Conservation (phyloP, 2,888 invertebrate species). For the Drosophila mercatorum region DNA sequence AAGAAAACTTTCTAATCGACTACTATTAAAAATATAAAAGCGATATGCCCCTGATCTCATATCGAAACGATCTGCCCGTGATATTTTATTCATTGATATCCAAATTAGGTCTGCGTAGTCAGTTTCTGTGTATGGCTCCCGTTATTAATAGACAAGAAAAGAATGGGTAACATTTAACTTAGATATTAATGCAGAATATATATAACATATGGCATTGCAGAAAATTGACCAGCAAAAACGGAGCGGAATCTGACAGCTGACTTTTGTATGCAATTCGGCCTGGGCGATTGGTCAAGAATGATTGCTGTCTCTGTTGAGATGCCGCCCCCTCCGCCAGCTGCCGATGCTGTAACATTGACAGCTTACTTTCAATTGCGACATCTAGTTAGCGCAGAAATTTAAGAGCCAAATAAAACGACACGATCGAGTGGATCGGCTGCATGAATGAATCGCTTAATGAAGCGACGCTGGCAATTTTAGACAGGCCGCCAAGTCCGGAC, state of each 20-base stretch:
- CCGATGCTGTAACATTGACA: conserved; percentile 61
- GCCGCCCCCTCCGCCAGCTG: conserved; percentile 9
- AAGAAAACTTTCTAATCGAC: conserved; percentile 45
- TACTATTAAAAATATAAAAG: background rate
- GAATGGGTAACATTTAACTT: background rate
- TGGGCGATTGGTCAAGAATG: conserved; percentile 12
- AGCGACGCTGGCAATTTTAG: conserved; percentile 52
- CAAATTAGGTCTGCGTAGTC: background rate
- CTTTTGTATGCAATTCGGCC: background rate
- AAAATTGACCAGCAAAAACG: background rate
- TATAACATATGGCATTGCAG: background rate
- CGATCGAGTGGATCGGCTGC: conserved; percentile 62
- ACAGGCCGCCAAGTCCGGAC: conserved; percentile 15
- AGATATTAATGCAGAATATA: background rate
- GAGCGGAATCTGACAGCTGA: conserved; percentile 5
- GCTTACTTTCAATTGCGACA: conserved; percentile 81
- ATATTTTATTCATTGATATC: conserved; percentile 18
- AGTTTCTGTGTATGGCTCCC: too few species aligned
- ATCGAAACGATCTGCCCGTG: conserved; percentile 18
- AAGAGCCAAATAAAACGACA: conserved; percentile 77
- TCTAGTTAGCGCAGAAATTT: conserved; percentile 76
- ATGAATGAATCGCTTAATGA: conserved; percentile 81
- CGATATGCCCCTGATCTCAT: conserved; percentile 46
- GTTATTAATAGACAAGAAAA: background rate
- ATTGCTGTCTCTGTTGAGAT: background rate